Conservation (phyloP, 64 coral and sea anemone genomes). For the Pachyseris speciosa region DNA sequence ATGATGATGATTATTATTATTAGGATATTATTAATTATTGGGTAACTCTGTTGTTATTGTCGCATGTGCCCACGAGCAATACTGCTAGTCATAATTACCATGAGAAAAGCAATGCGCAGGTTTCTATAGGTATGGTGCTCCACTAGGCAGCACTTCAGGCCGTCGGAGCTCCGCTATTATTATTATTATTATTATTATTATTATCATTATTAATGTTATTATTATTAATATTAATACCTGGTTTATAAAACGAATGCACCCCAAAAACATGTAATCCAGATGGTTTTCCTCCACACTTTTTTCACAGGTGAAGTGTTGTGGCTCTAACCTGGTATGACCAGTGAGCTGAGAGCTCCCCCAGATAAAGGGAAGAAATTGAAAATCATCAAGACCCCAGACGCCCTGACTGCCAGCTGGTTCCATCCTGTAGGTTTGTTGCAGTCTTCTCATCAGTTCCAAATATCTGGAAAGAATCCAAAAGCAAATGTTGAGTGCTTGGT, state of each 20-base stretch:
- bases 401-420: constrained; percentile 99
- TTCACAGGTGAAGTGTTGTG: constrained; percentile 59
- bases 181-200: no score
- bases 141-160: no score
- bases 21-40: no score
- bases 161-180: no score
- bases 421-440: constrained; percentile 84
- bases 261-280: constrained; percentile 91
- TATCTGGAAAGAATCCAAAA: constrained; percentile 50
- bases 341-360: constrained; percentile 96
- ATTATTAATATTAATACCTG: constrained; percentile 82
- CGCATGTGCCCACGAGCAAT: no score
- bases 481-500: background rate
- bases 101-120: no score
- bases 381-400: constrained; percentile 98
- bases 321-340: constrained; percentile 62
- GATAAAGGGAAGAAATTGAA: constrained; percentile 99
- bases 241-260: constrained; percentile 88
- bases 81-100: no score
- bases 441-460: constrained; percentile 84
- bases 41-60: no score
- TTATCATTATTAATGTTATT: no score
- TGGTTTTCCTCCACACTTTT: constrained; percentile 30
- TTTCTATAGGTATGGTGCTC: no score
- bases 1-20: no score